Conservation (phyloP, 2,797 vertebrate species). For the Tamandua tetradactyla region DNA sequence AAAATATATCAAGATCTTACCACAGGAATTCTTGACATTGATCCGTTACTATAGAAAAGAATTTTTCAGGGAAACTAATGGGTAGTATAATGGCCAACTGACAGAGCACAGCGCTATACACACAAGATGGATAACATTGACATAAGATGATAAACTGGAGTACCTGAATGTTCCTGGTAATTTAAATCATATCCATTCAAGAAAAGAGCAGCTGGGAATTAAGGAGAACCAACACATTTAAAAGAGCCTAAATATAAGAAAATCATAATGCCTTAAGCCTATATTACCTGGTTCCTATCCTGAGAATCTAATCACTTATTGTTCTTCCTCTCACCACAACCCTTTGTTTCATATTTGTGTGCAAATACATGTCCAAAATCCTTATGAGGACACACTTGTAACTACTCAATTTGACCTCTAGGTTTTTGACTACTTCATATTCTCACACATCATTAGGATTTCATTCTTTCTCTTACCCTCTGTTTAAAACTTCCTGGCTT, state of each 20-base stretch:
- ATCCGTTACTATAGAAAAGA: constrained; percentile 70
- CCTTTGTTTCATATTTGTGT: background rate
- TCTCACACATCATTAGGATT: background rate
- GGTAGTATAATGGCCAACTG: constrained; percentile 62
- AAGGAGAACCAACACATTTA: constrained; percentile 56
- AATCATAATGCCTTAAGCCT: constrained; percentile 30
- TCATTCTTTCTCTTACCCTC: background rate
- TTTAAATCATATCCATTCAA: constrained; percentile 61
- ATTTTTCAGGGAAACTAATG: constrained; percentile 69
- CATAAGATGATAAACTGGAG: constrained; percentile 67
- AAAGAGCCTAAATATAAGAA: constrained; percentile 53
- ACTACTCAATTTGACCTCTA: background rate
- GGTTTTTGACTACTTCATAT: background rate
- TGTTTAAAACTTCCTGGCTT: background rate
- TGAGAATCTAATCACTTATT: background rate
- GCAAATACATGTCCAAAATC: background rate
- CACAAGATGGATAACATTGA: constrained; percentile 63
- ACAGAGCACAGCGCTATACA: constrained; percentile 45
- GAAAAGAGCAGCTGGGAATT: constrained; percentile 63
- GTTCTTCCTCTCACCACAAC: background rate
- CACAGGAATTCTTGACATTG: constrained; percentile 70
- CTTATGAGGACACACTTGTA: background rate
- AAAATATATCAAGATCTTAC: constrained; percentile 75
- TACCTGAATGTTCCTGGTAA: constrained; percentile 56
- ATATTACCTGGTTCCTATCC: background rate